Percentiles rank a stretch among this genome's conserved stretches.
These are phyloP conservation scores for Lottia scabra DNA, from an alignment of 2,888 invertebrate genomes.

Conservation along the genomic window DNA sequence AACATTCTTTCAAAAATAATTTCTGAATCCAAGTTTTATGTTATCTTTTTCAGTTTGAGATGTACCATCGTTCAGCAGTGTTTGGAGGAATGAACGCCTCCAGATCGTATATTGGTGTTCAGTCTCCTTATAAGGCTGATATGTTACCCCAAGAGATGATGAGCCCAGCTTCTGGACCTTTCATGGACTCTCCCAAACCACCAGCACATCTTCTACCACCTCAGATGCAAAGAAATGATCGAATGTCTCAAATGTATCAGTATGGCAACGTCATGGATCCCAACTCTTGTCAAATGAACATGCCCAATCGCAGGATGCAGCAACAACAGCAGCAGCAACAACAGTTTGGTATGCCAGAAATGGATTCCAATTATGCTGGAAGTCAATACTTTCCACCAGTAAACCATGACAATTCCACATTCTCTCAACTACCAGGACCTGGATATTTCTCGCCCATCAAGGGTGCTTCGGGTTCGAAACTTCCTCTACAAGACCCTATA, in stretches of 20 bases:
- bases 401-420: not conserved
- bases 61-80: not conserved
- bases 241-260: not conserved
- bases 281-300: not conserved
- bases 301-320: not conserved
- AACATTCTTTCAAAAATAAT: too few species aligned
- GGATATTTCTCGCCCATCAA: slow-evolving; percentile 52
- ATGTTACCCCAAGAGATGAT: not conserved
- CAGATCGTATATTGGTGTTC: not conserved
- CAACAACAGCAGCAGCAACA: not conserved
- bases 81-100: not conserved
- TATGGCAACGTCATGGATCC: not conserved
- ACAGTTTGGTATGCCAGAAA: not conserved
- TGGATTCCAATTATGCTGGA: not conserved
- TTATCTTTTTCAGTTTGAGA: not conserved
- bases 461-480: not conserved
- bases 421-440: slow-evolving; percentile 44
- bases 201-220: not conserved
- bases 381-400: too few species aligned
- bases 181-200: not conserved
- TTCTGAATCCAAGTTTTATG: too few species aligned
- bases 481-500: not conserved
- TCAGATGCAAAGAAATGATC: not conserved
- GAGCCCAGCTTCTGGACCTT: not conserved
- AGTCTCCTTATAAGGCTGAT: not conserved